Evolutionary conservation across 2,113 vertebrate genomes (phyloP), one percentile per base, ranked within the genome.

Genomic region (Okapia johnstoni): DNA sequence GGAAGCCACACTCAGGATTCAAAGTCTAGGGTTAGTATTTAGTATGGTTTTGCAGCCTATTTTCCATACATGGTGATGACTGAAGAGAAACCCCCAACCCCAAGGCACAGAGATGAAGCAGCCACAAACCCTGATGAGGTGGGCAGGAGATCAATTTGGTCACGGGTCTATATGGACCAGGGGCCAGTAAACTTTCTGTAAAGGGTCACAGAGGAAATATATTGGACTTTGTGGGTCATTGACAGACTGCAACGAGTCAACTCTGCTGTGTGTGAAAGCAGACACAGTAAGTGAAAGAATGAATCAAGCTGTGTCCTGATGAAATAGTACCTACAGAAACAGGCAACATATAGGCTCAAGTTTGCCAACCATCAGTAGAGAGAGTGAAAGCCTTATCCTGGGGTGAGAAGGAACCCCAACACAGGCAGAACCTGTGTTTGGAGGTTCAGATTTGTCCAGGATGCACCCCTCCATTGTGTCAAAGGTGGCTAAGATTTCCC

Each of bases 1-100:
- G 93, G 81, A 95, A 97, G 90, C 88, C 97, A 95, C 90, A 94
- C 66, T 96, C 87, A 85, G 46, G 66, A 83, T 81, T 85, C 50
- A 26, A 93, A 66, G 77, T 66, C 66, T 76, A 91, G 43, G 26
- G 40, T 90, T 93, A 58, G 26, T 54, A 60, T 73, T 84, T 93
- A 70, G 58, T 95, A 66, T 58, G 15, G 58, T 97, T 96, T 96
- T 97, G 57, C 12, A 90, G 15, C 54, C 26, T 96, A 33, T 86
- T 76, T 88, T 98, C 57, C 17, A 84, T 85, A 28, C 19, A 21
- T 73, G 54, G 57, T 85, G 80, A 81, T 50, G 40, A 46, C 60
- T 89, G 43, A 93, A 93, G 57, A 89, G 50, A 86, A 60, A 83
- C 8, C 21, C 30, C 76, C 63, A 54, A 25, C 26, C 60, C 40